Evolutionary conservation across 1,140 invertebrate species (phyloP), one percentile per base, ranked within the genome.

Genomic region (Trinorchestia longiramus): DNA sequence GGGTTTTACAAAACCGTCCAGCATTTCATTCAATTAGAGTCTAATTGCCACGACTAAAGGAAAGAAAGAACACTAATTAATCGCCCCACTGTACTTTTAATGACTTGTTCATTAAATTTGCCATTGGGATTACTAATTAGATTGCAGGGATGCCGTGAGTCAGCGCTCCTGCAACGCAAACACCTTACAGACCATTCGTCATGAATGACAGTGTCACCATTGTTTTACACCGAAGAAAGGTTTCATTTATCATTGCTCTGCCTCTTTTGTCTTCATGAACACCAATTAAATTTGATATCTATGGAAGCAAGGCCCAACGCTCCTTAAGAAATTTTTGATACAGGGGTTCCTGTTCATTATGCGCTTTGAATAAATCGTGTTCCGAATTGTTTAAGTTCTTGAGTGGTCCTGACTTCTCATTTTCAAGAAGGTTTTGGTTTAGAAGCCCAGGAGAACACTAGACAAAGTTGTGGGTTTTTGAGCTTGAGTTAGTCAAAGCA

Each of bases 71-170:
- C 62, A 36, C 62, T 77, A 77, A 77, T 77, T 77, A 77, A 77
- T 77, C 62, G 62, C 62, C 62, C 62, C 36, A 77, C 62, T 77
- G 62, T 77, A 11, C 62, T 77, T 28, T 77, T 77, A 77, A 77
- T 77, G 62, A 77, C 62, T 77, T 77, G 62, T 77, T 77, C 62
- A 77, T 77, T 77, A 77, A 77, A 77, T 77, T 77, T 36, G 62
- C 62, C 62, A 77, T 77, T 77, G 62, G 62, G 62, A 77, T 77
- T 77, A 77, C 62, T 77, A 77, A 77, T 77, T 77, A 77, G 62
- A 77, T 77, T 36, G 62, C 62, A 77, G 62, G 62, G 1, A 77
- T 77, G 62, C 15, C 62, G 62, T 77, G 62, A 77, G 62, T 77
- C 62, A 77, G 62, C 62, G 62, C 62, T 77, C 62, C 15, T 77